Evolutionary conservation across 2,113 vertebrate genomes (phyloP).

Genomic region (Sus scrofa): DNA sequence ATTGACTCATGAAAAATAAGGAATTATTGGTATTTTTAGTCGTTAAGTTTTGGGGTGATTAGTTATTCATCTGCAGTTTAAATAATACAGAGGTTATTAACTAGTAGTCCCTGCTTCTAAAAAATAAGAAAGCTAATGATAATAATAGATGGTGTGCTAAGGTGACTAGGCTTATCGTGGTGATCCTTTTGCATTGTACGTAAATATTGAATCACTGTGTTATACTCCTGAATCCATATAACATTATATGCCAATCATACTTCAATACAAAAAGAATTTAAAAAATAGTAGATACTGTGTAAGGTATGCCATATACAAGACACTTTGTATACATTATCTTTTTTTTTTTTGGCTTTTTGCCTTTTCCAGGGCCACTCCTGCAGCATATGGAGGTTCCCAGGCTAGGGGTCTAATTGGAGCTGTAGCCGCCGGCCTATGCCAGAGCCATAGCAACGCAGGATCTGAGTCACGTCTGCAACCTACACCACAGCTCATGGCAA

Average conservation of each 20-base stretch:
- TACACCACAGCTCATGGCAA: no score
- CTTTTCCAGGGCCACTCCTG: no score
- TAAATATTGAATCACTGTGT: neutral
- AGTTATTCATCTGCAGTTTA: neutral
- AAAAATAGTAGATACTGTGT: neutral
- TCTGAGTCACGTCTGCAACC: no score
- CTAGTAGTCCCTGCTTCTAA: neutral
- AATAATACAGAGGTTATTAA: neutral
- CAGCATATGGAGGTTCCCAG: no score
- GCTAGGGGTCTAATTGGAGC: no score
- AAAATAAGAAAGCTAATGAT: slow-evolving; percentile 11
- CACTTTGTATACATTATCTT: neutral
- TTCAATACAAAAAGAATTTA: neutral
- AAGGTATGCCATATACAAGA: neutral
- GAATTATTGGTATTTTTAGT: neutral
- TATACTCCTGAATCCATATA: neutral
- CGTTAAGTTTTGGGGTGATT: neutral
- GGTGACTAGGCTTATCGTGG: neutral
- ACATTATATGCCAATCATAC: neutral
- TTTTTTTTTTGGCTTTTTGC: no score
- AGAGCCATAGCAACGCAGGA: no score
- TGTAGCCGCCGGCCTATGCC: no score
- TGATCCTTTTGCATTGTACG: neutral
- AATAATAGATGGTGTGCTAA: neutral
- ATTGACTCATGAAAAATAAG: neutral